Evolutionary conservation across 2,113 vertebrate genomes (phyloP).

Genomic region (Chaetodon auriga): DNA sequence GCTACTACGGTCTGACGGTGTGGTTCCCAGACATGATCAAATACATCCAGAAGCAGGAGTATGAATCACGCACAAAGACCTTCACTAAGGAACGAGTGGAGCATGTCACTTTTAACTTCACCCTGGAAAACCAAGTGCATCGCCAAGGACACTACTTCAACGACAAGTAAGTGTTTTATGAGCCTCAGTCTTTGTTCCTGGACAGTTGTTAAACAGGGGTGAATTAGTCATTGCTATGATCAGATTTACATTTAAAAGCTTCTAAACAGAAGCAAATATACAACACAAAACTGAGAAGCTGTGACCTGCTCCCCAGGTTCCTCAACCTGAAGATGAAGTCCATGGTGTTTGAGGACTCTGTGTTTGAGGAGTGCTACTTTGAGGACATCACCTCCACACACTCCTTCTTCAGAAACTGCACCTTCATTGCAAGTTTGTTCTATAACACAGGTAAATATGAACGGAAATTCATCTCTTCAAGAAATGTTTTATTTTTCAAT

Average conservation of each 20-base stretch:
- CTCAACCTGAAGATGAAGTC: constrained; percentile 96
- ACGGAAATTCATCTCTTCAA: neutral
- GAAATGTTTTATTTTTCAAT: neutral
- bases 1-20: constrained; percentile 96
- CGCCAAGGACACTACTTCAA: constrained; percentile 93
- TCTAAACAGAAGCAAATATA: neutral
- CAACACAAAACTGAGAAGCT: neutral
- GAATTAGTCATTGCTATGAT: neutral
- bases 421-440: constrained; percentile 93
- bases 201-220: neutral
- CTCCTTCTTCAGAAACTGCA: constrained; percentile 97
- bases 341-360: constrained; percentile 94
- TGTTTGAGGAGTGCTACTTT: constrained; percentile 97
- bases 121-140: constrained; percentile 97
- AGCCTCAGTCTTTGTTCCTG: neutral
- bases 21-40: constrained; percentile 99
- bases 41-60: constrained; percentile 94
- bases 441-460: constrained; percentile 92
- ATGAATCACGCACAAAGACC: constrained; percentile 90
- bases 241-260: neutral
- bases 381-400: constrained; percentile 97
- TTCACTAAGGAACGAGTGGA: constrained; percentile 91
- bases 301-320: constrained; percentile 84
- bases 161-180: constrained; percentile 88
- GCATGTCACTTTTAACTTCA: constrained; percentile 97